Evolutionary conservation across 2,888 invertebrate species (phyloP).

Genomic region (Drosophila hamatofila): DNA sequence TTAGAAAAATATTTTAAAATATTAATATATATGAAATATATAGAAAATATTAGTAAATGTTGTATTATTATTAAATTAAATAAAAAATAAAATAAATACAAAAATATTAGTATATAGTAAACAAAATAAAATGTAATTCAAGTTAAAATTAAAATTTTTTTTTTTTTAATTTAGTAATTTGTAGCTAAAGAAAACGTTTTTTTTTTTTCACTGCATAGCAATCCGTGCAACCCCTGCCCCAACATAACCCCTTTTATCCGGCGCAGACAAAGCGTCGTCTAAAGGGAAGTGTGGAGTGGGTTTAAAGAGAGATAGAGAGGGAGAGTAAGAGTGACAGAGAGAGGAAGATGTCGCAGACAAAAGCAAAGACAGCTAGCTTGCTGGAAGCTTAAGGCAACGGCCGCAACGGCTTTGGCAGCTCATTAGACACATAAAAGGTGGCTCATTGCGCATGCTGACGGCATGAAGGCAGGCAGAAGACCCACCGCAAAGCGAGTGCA

Average conservation of each 20-base stretch:
- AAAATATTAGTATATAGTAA: not conserved
- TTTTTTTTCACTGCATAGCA: slow-evolving; percentile 8
- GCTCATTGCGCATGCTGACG: slow-evolving; percentile 57
- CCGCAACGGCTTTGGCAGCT: slow-evolving; percentile 39
- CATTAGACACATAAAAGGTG: slow-evolving; percentile 60
- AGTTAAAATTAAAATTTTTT: no score
- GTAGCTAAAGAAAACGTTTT: no score
- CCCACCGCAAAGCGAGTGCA: slow-evolving; percentile 46
- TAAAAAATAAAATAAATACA: not conserved
- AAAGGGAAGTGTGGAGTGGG: not conserved
- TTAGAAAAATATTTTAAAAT: no score
- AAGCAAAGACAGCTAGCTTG: slow-evolving; percentile 23
- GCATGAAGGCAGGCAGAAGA: slow-evolving; percentile 27
- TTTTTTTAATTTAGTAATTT: no score
- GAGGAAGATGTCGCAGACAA: slow-evolving; percentile 7
- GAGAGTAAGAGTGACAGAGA: not conserved
- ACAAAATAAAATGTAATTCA: not conserved
- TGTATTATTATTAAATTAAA: no score
- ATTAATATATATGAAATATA: not conserved
- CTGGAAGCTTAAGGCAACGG: slow-evolving; percentile 21
- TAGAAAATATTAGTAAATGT: no score
- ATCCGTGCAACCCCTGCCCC: not conserved
- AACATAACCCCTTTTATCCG: slow-evolving; percentile 19
- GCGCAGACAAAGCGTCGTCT: slow-evolving; percentile 66
- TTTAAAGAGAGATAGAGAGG: not conserved